These are phyloP conservation scores for Prietella phreatophila DNA, from an alignment of 2,113 vertebrate genomes.

Conservation along the genomic window DNA sequence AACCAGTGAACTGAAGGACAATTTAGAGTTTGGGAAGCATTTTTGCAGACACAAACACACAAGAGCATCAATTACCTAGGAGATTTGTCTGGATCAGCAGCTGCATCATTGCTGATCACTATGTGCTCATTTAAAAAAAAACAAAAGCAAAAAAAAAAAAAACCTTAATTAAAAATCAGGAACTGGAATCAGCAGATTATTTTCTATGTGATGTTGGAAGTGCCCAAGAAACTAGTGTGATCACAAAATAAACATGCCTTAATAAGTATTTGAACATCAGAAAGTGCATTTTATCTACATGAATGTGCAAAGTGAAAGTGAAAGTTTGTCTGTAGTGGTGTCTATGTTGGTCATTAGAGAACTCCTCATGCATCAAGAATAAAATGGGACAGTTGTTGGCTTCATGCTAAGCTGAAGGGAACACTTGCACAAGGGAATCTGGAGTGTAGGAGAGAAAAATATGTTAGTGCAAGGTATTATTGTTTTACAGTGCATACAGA, in stretches of 20 bases:
- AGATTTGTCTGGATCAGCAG: slow-evolving; percentile 24
- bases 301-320: not conserved
- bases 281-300: not conserved
- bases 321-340: not conserved
- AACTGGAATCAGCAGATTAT: slow-evolving; percentile 11
- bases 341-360: not conserved
- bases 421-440: not conserved
- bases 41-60: slow-evolving; percentile 10
- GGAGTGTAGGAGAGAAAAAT: not conserved
- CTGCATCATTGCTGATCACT: slow-evolving; percentile 10
- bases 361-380: slow-evolving; percentile 4
- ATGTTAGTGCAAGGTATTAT: not conserved
- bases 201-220: not conserved
- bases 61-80: slow-evolving; percentile 25
- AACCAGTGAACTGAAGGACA: slow-evolving; percentile 5
- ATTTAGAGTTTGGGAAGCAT: not conserved
- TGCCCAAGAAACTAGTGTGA: not conserved
- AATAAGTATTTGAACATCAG: not conserved
- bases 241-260: not conserved
- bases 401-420: not conserved
- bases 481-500: not conserved
- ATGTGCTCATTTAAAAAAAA: not conserved
- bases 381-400: not conserved
- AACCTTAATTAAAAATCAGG: slow-evolving; percentile 1
- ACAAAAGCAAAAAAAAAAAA: not conserved